Evolutionary conservation across 2,113 vertebrate species (phyloP), one percentile per base, ranked within the genome.

Genomic region (Callopanchax toddi): DNA sequence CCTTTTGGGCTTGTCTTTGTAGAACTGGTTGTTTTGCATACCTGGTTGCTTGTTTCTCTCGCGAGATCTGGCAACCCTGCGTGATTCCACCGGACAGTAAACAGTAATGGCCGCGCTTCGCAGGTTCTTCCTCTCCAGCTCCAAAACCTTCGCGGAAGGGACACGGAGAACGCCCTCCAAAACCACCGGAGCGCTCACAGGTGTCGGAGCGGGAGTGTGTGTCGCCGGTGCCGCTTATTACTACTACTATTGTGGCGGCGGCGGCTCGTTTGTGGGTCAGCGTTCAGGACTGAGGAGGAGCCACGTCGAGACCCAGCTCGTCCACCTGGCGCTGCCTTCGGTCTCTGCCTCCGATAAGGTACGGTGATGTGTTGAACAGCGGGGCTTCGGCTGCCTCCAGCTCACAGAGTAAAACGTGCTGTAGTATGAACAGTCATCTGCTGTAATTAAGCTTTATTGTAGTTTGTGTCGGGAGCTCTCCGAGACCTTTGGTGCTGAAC

Each of bases 401-500:
- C 32, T 37, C 48, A 58, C 11, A 32, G 25, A 53, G 29, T 32
- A 32, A 32, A 32, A 6, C 29, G n/a, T n/a, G n/a, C n/a, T n/a
- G n/a, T n/a, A n/a, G n/a, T n/a, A n/a, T n/a, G n/a, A n/a, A n/a
- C n/a, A n/a, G n/a, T n/a, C n/a, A n/a, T n/a, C n/a, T n/a, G 36
- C 36, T 13, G 1, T 37, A 40, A 40, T 17, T 6, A 17, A 15
- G 4, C 16, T 17, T 17, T 40, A 17, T 45, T 67, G 62, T 67
- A 32, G 57, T 71, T 62, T 46, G 2, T 56, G 43, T 2, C 1
- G 61, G 89, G 87, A 88, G 91, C 92, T 93, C 40, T 93, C 92
- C 91, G 50, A 76, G 50, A 78, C 61, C 45, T 73, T 75, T 69
- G 87, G 92, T 93, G 92, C 92, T 93, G 91, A 92, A 91, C 78